Percentiles rank a stretch among this genome's conserved stretches.
Evolutionary conservation across 2,888 invertebrate species (phyloP).

Genomic region (Galerucella nymphaeae): DNA sequence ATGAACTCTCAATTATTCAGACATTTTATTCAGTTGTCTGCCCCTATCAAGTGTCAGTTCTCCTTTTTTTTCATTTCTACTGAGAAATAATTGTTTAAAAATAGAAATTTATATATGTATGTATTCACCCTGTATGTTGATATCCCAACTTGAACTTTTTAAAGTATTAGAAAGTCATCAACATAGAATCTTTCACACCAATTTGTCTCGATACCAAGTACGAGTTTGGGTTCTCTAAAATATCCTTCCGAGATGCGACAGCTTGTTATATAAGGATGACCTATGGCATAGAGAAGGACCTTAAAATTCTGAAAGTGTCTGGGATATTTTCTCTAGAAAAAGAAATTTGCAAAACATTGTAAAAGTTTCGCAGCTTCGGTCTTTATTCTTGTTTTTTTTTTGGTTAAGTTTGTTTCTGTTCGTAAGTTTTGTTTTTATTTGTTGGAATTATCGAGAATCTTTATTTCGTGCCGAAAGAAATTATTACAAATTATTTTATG

Average conservation of each 20-base stretch:
- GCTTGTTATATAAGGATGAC: slow-evolving; percentile 58
- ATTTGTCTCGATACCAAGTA: slow-evolving; percentile 58
- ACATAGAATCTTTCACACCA: slow-evolving; percentile 45
- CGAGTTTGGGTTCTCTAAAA: slow-evolving; percentile 48
- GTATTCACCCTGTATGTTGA: not conserved
- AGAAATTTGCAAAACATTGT: slow-evolving; percentile 58
- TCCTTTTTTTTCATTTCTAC: not conserved
- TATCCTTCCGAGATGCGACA: slow-evolving; percentile 49
- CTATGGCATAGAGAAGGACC: slow-evolving; percentile 54
- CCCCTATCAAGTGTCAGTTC: slow-evolving; percentile 11
- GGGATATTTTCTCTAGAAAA: slow-evolving; percentile 62
- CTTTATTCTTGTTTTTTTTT: slow-evolving; percentile 1
- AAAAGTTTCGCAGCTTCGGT: not conserved
- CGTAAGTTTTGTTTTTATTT: slow-evolving; percentile 1
- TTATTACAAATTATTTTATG: too few species aligned
- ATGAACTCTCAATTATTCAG: slow-evolving; percentile 19
- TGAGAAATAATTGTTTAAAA: too few species aligned
- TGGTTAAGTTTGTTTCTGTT: not conserved
- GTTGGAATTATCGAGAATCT: not conserved
- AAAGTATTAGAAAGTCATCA: slow-evolving; percentile 40
- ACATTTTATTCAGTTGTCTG: slow-evolving; percentile 21
- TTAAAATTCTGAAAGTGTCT: slow-evolving; percentile 61
- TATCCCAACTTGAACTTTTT: slow-evolving; percentile 26
- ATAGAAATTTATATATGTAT: not conserved
- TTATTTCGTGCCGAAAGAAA: too few species aligned